Percentiles rank a stretch among this genome's conserved stretches.
Conservation (phyloP, 2,113 vertebrate genomes). For the Cryptotis parvus region DNA sequence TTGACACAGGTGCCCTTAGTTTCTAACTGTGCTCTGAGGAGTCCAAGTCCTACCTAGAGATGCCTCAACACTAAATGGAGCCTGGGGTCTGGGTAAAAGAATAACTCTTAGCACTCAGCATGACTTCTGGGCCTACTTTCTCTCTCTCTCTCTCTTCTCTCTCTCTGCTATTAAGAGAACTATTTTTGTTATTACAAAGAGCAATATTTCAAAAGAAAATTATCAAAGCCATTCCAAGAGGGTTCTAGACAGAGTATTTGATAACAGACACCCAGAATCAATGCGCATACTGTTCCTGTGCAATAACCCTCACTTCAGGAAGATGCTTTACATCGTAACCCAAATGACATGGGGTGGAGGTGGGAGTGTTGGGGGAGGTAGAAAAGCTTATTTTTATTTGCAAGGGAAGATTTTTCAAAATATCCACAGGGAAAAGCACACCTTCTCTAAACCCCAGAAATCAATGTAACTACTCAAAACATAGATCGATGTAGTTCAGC, state of each 20-base stretch:
- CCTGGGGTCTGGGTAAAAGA: no score
- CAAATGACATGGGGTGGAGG: neutral
- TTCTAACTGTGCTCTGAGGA: no score
- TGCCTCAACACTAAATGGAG: no score
- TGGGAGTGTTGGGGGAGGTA: no score
- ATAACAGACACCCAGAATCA: neutral
- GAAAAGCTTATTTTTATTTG: neutral
- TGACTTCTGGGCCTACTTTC: no score
- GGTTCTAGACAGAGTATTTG: neutral
- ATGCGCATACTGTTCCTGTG: neutral
- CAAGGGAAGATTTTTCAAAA: constrained; percentile 8
- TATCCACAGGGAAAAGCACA: constrained; percentile 60
- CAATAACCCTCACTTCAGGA: neutral
- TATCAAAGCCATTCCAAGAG: neutral
- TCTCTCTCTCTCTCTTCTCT: no score
- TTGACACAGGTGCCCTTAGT: no score
- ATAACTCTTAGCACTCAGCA: no score
- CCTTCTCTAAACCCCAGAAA: constrained; percentile 74
- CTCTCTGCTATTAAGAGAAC: neutral
- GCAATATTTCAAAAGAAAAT: neutral
- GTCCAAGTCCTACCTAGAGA: no score
- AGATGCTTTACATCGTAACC: neutral
- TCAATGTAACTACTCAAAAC: constrained; percentile 57
- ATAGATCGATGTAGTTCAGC: constrained; percentile 23
- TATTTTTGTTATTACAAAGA: neutral